Evolutionary conservation across 2,113 vertebrate species (phyloP), one percentile per base, ranked within the genome.

Genomic region (Cyrtonyx montezumae): DNA sequence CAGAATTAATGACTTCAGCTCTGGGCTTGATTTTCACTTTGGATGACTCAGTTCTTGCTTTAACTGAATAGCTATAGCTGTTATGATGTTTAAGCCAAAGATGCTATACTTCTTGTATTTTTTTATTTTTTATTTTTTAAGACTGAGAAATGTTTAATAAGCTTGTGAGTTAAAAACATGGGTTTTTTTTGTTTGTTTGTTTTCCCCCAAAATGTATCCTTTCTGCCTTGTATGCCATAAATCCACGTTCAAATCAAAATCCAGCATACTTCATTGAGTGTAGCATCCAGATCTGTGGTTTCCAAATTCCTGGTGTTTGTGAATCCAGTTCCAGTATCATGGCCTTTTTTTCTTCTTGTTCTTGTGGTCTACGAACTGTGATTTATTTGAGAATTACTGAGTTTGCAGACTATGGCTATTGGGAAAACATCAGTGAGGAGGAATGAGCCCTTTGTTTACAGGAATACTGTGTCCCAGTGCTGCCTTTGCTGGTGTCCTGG

Each of bases 401-500:
- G 51, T 90, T 46, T 80, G 76, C 79, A 91, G 75, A 84, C 1
- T 19, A n/a, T 85, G 75, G 28, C 37, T 87, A 28, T 63, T 63
- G 55, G 63, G 48, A 96, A 53, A 91, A 81, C 56, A 46, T 90
- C 85, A 83, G 68, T 74, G 62, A 70, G 51, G 76, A 90, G 91
- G 49, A 90, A 83, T 75, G 36, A 93, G 55, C 51, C 65, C 49
- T 95, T 90, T 94, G 68, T 94, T 88, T 84, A 82, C 8, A 8
- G 71, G 51, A 94, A 83, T 79, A 83, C 46, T 30, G 51, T 51
- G 59, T 92, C 59, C 79, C 87, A 68, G 46, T 51, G 32, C 51
- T 87, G 76, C 61, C 36, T 92, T 94, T 93, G 94, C 84, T 81
- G 62, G 4, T 83, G 51, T 88, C 79, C 87, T 87, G 79, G 4